These are phyloP conservation scores for Osmerus eperlanus DNA, from an alignment of 2,113 vertebrate species.

Conservation along the genomic window DNA sequence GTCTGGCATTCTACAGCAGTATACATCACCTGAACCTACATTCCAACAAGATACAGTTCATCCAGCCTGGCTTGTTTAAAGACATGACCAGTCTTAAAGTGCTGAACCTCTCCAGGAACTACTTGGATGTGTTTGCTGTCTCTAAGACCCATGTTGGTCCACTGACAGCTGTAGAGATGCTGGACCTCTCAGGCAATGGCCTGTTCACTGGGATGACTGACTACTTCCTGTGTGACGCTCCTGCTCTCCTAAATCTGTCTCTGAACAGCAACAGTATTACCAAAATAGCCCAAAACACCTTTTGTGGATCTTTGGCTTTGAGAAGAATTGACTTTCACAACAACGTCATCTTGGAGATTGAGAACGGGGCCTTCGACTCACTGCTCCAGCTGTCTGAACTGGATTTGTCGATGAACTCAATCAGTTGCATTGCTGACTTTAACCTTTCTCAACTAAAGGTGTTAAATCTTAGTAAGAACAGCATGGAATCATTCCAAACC, in stretches of 20 bases:
- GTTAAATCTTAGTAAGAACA: conserved; percentile 92
- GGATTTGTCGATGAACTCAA: conserved; percentile 90
- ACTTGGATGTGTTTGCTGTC: conserved; percentile 68
- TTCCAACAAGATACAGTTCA: conserved; percentile 82
- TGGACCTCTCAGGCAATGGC: conserved; percentile 88
- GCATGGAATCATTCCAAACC: conserved; percentile 84
- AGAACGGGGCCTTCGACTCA: conserved; percentile 86
- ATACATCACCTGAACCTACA: conserved; percentile 81
- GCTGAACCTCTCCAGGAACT: conserved; percentile 84
- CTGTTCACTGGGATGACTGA: conserved; percentile 82
- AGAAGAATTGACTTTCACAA: conserved; percentile 83
- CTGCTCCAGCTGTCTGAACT: conserved; percentile 78
- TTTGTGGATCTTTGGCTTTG: conserved; percentile 69
- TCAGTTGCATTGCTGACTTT: conserved; percentile 90
- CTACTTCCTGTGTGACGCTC: conserved; percentile 78
- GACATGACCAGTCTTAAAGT: conserved; percentile 74
- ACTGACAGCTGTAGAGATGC: conserved; percentile 69
- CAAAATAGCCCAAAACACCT: conserved; percentile 74
- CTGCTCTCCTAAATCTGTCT: conserved; percentile 76
- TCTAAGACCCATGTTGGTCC: conserved; percentile 67
- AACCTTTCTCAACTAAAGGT: conserved; percentile 78
- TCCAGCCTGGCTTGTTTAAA: conserved; percentile 79
- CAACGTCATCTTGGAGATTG: conserved; percentile 93
- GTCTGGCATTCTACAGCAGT: conserved; percentile 65
- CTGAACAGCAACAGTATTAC: conserved; percentile 89